These are phyloP conservation scores for Phortica variegata DNA, from an alignment of 1,140 invertebrate genomes.

Conservation along the genomic window DNA sequence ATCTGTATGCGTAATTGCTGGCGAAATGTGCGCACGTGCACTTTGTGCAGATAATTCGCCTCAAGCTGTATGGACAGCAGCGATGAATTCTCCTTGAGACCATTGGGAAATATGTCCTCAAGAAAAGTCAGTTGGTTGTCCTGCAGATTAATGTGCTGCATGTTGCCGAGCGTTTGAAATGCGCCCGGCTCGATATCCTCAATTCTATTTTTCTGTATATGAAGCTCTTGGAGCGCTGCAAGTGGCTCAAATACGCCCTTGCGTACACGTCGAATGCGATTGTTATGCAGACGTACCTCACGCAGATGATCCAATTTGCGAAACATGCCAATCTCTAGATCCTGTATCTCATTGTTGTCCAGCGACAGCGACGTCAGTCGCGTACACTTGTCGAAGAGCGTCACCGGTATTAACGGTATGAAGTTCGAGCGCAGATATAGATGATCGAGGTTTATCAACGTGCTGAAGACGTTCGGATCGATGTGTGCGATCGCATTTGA, in stretches of 20 bases:
- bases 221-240: slow-evolving; percentile 77
- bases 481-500: slow-evolving; percentile 81
- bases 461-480: slow-evolving; percentile 71
- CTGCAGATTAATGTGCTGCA: slow-evolving; percentile 88
- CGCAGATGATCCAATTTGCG: slow-evolving; percentile 70
- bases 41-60: slow-evolving; percentile 73
- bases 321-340: slow-evolving; percentile 79
- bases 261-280: slow-evolving; percentile 72
- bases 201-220: slow-evolving; percentile 85
- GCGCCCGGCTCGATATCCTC: slow-evolving; percentile 79
- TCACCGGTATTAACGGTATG: slow-evolving; percentile 71
- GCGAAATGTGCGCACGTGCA: slow-evolving; percentile 77
- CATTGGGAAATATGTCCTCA: slow-evolving; percentile 77
- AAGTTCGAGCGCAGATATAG: slow-evolving; percentile 86
- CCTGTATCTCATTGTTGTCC: slow-evolving; percentile 85
- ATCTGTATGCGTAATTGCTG: slow-evolving; percentile 80
- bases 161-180: slow-evolving; percentile 74
- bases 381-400: slow-evolving; percentile 72
- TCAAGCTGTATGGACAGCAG: slow-evolving; percentile 84
- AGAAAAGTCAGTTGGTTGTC: slow-evolving; percentile 75
- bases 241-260: slow-evolving; percentile 79
- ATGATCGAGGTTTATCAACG: slow-evolving; percentile 74
- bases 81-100: slow-evolving; percentile 62
- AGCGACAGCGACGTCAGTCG: slow-evolving; percentile 81
- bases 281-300: slow-evolving; percentile 85